phyloP scores from a whole-genome alignment of 2,113 vertebrate genomes.

The Arizona elegans region DNA sequence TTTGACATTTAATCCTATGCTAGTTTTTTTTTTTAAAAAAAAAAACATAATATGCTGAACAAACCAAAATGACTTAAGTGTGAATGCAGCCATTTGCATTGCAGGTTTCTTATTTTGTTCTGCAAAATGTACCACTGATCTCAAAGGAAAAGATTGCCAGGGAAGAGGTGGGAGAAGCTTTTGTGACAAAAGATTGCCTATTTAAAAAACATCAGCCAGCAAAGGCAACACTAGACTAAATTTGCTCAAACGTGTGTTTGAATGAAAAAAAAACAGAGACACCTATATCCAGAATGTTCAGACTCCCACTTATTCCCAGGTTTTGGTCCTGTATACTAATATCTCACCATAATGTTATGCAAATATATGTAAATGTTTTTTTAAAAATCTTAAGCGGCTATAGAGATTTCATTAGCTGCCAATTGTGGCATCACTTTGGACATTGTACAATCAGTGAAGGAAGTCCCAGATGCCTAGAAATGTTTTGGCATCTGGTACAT shows the following conservation, averaged over 20 bases:
- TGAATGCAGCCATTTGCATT: not conserved
- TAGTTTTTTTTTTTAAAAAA: not conserved
- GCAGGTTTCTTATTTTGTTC: not conserved
- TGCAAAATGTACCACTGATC: not conserved
- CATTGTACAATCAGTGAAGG: not conserved
- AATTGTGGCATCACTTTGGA: not conserved
- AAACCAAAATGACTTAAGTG: not conserved
- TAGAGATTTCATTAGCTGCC: not conserved
- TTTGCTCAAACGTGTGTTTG: not conserved
- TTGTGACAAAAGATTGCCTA: not conserved
- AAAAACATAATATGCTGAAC: not conserved
- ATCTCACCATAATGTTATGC: not conserved
- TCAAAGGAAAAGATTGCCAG: not conserved
- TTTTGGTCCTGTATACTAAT: not conserved
- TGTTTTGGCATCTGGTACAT: not conserved
- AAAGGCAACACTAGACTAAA: not conserved
- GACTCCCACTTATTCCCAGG: not conserved
- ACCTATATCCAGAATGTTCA: not conserved
- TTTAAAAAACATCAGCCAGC: not conserved
- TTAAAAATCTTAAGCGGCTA: not conserved
- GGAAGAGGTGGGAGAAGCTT: not conserved
- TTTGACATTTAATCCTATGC: not conserved
- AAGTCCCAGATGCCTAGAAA: not conserved
- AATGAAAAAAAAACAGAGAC: not conserved
- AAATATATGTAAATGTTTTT: not conserved